Evolutionary conservation across 2,113 vertebrate genomes (phyloP), one percentile per base, ranked within the genome.

Genomic region (Tyrannus savana): DNA sequence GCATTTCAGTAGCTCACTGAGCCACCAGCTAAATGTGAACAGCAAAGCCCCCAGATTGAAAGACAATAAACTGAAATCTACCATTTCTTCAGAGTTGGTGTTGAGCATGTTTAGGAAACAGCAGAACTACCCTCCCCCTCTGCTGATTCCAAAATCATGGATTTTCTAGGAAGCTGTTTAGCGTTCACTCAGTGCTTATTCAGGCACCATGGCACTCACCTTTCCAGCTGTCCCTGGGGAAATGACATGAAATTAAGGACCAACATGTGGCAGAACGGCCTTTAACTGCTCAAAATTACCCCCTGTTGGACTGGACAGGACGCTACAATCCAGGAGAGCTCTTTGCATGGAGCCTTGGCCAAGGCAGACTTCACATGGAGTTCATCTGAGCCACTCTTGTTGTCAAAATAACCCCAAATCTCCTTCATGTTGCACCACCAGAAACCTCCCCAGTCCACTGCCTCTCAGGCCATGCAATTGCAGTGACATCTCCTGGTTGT

Each of bases 121-220:
- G 17, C 14, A 63, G 17, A 59, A 82, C 9, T 12, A 78, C 30
- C 16, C 6, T 39, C 44, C 27, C 24, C 46, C 9, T 19, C 24
- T 22, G 14, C 19, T 19, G 33, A 19, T 28, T 44, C 3, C 66
- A 72, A 63, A 71, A 17, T 6, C 1, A 18, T 7, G 8, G 41
- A 56, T 67, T 83, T 91, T 62, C 46, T 62, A 78, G 37, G 46
- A 72, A 73, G 56, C 19, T 91, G 30, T 28, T 76, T 12, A 71
- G 33, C 31, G 41, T 52, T 87, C 49, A 19, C 44, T 55, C 71
- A n/a, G 1, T 33, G 28, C 33, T 55, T 35, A 39, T 3, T 39
- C 50, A 41, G 0, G 3, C 18, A 35, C 44, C 3, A 7, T 1
- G 22, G 5, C 9, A 47, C 42, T 30, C 7, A 1, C 5, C 6